A percentile compares a stretch with the other conserved stretches of the same genome.
These are phyloP conservation scores for Zoanthus solanderi DNA, from an alignment of 92 coral and sea anemone genomes.

Conservation along the genomic window DNA sequence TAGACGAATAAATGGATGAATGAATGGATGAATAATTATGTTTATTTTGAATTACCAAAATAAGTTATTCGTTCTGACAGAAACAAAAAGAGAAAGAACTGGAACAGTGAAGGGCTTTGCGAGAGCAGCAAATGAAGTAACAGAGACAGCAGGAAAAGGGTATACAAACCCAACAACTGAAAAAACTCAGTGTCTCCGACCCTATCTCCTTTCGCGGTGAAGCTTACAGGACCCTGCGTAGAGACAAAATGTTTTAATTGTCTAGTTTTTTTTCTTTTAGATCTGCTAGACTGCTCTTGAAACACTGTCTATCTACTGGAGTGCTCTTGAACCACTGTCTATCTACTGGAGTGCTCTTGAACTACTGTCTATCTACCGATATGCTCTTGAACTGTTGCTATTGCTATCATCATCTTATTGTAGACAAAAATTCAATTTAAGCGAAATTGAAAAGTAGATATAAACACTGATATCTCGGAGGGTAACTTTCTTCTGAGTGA, in stretches of 20 bases:
- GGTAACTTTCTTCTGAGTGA: no score
- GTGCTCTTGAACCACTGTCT: no score
- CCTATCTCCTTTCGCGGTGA: conserved; percentile 80
- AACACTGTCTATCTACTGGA: background rate
- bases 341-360: no score
- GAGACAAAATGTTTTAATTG: background rate
- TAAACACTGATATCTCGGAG: no score
- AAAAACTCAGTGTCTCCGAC: conserved; percentile 78
- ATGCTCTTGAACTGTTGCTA: no score
- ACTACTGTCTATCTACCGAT: no score
- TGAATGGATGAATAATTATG: background rate
- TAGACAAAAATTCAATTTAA: no score
- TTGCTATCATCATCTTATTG: no score
- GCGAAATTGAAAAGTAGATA: no score
- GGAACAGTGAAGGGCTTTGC: background rate
- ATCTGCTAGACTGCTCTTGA: background rate
- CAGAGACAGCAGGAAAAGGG: background rate
- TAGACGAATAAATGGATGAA: background rate
- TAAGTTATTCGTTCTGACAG: background rate
- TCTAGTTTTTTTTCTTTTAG: background rate
- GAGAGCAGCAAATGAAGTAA: background rate
- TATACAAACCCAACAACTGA: conserved; percentile 69
- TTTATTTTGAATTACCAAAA: background rate
- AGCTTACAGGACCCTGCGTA: conserved; percentile 86
- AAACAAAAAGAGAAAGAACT: background rate